phyloP scores from a whole-genome alignment of 2,113 vertebrate species.

The Mus pahari region DNA sequence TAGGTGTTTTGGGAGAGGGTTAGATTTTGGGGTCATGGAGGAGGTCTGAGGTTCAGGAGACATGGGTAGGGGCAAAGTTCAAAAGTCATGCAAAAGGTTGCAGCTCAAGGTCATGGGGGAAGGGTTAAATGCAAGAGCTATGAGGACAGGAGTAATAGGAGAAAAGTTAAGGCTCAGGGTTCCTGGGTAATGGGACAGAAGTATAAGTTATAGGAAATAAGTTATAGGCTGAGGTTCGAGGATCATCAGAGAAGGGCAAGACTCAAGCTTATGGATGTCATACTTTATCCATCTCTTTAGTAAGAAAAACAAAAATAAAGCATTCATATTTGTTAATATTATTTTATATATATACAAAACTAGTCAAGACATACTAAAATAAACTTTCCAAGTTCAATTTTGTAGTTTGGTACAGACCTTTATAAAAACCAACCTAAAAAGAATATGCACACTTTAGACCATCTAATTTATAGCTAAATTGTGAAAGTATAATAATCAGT shows the following conservation, averaged over 20 bases:
- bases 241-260: background rate
- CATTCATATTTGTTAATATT: background rate
- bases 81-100: background rate
- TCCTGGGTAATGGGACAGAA: background rate
- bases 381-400: background rate
- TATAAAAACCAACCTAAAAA: no score
- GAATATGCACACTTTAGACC: background rate
- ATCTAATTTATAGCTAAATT: background rate
- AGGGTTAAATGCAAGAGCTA: background rate
- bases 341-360: background rate
- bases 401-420: background rate
- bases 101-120: background rate
- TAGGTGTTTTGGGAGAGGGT: background rate
- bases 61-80: background rate
- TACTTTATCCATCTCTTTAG: background rate
- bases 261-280: background rate
- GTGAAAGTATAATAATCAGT: conserved; percentile 12
- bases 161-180: background rate
- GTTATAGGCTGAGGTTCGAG: background rate
- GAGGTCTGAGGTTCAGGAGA: background rate
- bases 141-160: background rate
- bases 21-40: background rate
- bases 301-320: background rate
- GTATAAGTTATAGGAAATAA: no score
- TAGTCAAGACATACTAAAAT: background rate